These are phyloP conservation scores for Bombus fervidus DNA, from an alignment of 1,140 invertebrate species.

Conservation along the genomic window DNA sequence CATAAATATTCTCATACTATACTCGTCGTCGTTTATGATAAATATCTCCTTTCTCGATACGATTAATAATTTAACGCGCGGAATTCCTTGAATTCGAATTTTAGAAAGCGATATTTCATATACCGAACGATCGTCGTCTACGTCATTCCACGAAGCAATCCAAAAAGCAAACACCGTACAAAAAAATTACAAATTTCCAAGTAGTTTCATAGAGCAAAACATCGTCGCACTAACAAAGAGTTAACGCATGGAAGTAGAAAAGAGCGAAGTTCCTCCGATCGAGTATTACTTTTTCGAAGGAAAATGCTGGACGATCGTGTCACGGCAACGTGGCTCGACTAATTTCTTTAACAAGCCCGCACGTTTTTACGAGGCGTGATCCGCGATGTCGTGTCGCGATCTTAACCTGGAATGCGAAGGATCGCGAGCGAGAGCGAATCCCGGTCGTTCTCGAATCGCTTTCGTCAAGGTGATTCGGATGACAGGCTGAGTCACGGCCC, in stretches of 20 bases:
- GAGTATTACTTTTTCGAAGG: background rate
- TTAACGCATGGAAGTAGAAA: no score
- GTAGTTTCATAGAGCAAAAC: background rate
- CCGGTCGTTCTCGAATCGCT: conserved; percentile 29
- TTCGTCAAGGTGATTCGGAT: conserved; percentile 64
- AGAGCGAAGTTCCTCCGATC: background rate
- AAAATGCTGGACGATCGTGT: background rate
- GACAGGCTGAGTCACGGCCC: conserved; percentile 61
- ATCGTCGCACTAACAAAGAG: background rate
- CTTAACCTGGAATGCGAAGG: conserved; percentile 65
- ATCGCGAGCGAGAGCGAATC: conserved; percentile 53
- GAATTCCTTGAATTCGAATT: no score
- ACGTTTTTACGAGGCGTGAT: conserved; percentile 1
- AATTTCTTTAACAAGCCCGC: conserved; percentile 32
- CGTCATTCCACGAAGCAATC: no score
- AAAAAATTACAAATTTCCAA: background rate
- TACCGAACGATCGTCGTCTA: no score
- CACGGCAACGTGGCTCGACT: conserved; percentile 24
- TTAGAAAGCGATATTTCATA: no score
- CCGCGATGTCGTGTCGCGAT: conserved; percentile 23
- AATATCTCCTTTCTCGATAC: no score
- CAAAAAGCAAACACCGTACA: background rate
- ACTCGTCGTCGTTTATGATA: no score
- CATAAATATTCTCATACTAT: no score
- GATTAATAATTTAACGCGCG: no score